Conservation (phyloP, 2,888 invertebrate species). For the Helicoverpa assulta region DNA sequence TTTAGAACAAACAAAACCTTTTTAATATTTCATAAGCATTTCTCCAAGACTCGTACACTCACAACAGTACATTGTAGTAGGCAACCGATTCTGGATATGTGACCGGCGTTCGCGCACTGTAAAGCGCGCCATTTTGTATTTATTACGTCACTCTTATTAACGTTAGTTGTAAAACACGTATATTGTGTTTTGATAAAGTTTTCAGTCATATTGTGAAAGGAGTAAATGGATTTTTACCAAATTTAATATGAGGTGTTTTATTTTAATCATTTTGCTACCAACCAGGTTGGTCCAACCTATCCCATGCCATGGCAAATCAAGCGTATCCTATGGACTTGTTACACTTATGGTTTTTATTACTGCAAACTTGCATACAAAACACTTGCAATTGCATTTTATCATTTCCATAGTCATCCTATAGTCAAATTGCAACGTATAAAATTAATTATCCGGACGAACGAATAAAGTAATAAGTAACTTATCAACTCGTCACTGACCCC, state of each 20-base stretch:
- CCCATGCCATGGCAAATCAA: no score
- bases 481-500: no score
- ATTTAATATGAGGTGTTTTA: conserved; percentile 65
- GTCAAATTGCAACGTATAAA: no score
- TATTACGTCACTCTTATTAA: conserved; percentile 86
- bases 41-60: conserved; percentile 41
- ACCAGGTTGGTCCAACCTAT: no score
- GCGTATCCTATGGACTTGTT: no score
- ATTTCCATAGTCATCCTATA: no score
- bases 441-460: no score
- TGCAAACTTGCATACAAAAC: no score
- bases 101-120: conserved; percentile 64
- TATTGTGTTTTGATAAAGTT: conserved; percentile 89
- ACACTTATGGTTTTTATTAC: no score
- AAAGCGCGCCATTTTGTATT: conserved; percentile 74
- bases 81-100: conserved; percentile 63
- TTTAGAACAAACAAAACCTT: background rate
- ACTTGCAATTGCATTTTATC: no score
- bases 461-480: no score
- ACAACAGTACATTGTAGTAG: conserved; percentile 35
- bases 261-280: conserved; percentile 8
- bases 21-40: conserved; percentile 28
- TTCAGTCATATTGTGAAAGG: conserved; percentile 88
- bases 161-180: conserved; percentile 86
- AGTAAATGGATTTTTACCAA: conserved; percentile 89